Evolutionary conservation across 2,113 vertebrate genomes (phyloP).

Genomic region (Dicerorhinus sumatrensis): DNA sequence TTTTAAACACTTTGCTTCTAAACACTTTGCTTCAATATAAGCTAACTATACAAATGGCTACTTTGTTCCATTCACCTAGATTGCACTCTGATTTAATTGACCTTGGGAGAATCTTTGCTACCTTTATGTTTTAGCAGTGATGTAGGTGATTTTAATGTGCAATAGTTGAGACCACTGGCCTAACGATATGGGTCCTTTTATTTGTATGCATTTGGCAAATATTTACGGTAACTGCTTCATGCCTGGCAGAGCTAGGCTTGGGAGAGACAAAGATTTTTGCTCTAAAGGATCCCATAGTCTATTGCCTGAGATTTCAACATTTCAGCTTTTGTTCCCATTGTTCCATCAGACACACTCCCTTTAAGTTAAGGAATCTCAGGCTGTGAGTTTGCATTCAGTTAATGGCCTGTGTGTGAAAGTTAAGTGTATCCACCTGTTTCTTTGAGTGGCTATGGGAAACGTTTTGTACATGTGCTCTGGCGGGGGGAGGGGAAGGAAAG

Average conservation of each 20-base stretch:
- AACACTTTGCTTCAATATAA: not conserved
- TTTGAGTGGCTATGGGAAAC: conserved; percentile 31
- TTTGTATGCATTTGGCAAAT: not conserved
- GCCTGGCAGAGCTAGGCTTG: not conserved
- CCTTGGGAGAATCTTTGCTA: not conserved
- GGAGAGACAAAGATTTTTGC: not conserved
- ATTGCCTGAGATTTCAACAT: not conserved
- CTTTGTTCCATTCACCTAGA: not conserved
- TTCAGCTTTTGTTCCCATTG: not conserved
- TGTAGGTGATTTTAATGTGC: not conserved
- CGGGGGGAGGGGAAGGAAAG: not conserved
- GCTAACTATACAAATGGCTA: not conserved
- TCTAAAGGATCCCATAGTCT: not conserved
- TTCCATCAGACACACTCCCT: not conserved
- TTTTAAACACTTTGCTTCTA: not conserved
- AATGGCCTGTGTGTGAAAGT: conserved; percentile 45
- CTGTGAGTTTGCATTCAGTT: not conserved
- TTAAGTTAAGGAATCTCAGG: not conserved
- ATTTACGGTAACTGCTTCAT: not conserved
- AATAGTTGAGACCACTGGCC: not conserved
- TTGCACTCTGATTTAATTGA: not conserved
- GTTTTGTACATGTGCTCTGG: conserved; percentile 34
- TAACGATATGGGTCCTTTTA: not conserved
- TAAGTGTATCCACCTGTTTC: conserved; percentile 72
- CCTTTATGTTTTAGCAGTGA: not conserved